Base-by-base conservation (phyloP, 2,888 invertebrate species). In the Dascillus cervinus region DNA sequence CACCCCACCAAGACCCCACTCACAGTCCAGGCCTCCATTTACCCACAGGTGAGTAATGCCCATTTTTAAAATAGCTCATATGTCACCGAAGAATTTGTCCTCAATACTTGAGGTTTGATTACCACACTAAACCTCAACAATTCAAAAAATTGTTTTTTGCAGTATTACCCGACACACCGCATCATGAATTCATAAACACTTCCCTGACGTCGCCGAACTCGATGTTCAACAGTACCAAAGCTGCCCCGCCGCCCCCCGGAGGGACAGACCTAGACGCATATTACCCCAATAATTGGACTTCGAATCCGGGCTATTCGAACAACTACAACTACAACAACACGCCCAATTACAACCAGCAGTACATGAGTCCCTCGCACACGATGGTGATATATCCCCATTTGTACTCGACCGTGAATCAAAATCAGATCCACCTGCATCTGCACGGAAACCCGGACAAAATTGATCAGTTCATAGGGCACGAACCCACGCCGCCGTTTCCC, bases 401-500 rank as follows among this genome's bases (percentile, higher is more conserved):
- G 1, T 83, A 85, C 60, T 85, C 86, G 22, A 86, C 86, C 12
- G 85, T 87, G 30, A 87, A 87, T 58, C 86, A 87, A 62, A 87
- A 86, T 61, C 85, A 87, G 69, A 86, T 87, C 39, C 87, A 88
- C 56, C 71, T 87, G 11, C 87, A 87, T 52, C 62, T 83, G 13
- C 86, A 87, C 60, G 76, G 78, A 27, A 49, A 48, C 26, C 67
- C 73, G 10, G 79, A 80, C 29, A 79, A 79, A 57, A 49, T 76
- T 44, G 80, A 80, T 45, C 79, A 79, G 53, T 79, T 75, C 44
- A 64, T 77, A 38, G 72, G 73, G 25, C 65, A 69, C 41, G 71
- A 73, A 49, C 30, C 33, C 2, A 12, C 31, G 27, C n/a, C n/a
- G n/a, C n/a, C n/a, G n/a, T n/a, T n/a, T n/a, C 34, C 36, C 20